Base-by-base conservation (phyloP, 1,140 invertebrate genomes). In the Potamilus streckersoni region DNA sequence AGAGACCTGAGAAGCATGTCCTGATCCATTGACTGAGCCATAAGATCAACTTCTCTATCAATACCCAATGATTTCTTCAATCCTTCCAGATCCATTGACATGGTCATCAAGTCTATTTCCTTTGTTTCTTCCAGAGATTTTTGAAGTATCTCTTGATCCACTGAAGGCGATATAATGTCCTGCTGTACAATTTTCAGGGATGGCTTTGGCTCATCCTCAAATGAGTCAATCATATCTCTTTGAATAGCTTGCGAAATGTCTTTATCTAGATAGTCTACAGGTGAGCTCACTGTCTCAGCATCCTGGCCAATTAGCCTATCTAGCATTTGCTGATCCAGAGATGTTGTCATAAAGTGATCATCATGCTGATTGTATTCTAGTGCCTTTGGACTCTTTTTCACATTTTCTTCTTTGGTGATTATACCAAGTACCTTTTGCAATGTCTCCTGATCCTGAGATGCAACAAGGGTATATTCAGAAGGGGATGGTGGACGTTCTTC, bases 401-500 rank as follows among this genome's bases (percentile, higher is more conserved):
- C 38, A 49, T 49, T 1, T 49, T 49, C 38, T 49, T 49, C 38
- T 49, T 49, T 49, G 38, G 38, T 49, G 38, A 11, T 2, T 27
- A 63, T 61, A 13, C 56, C 20, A 17, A 76, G 56, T 58, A 63
- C 69, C 62, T 70, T 71, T 61, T 72, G 49, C 16, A 76, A 59
- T n/a, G 80, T 83, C 69, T 86, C 86, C 71, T 86, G 84, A 58
- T 88, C 86, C 61, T 85, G 84, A 57, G 86, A 88, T 15, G 84
- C 81, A 23, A 89, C 82, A 31, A 89, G 76, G 31, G 88, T 89
- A 66, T 84, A 88, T 58, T 88, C 85, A 38, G 88, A 87, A 8
- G 88, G 88, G 38, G 88, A 89, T 23, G 86, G 87, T 59, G 88
- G 88, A 65, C 86, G 64, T 60, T 86, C 83, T 49, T 79, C 73